phyloP scores from a whole-genome alignment of 92 coral and sea anemone species.

The Epizoanthus stellaris region DNA sequence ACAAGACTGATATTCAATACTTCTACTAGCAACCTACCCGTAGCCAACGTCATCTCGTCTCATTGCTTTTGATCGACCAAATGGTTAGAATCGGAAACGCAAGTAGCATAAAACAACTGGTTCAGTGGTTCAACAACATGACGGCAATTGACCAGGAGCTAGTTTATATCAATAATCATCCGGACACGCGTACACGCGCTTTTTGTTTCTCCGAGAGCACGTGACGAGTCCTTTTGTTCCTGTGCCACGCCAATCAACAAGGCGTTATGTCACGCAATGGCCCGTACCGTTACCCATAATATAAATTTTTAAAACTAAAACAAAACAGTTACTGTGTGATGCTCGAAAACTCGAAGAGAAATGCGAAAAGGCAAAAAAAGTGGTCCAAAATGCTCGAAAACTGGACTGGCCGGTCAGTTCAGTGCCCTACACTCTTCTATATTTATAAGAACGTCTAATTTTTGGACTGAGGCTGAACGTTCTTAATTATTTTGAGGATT shows the following conservation, averaged over 20 bases:
- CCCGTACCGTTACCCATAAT: too few relatives aligned
- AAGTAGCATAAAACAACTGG: not conserved
- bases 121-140: not conserved
- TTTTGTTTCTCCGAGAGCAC: constrained; percentile 17
- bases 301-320: too few relatives aligned
- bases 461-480: too few relatives aligned
- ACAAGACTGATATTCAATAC: not conserved
- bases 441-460: too few relatives aligned
- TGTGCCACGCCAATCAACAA: not conserved
- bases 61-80: not conserved
- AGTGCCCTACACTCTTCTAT: too few relatives aligned
- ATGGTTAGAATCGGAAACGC: not conserved
- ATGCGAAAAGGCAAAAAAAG: too few relatives aligned
- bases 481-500: too few relatives aligned
- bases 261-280: not conserved
- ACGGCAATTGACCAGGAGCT: not conserved
- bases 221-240: not conserved
- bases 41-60: not conserved
- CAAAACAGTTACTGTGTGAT: too few relatives aligned
- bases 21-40: not conserved
- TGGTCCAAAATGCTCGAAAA: too few relatives aligned
- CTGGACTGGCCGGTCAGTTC: too few relatives aligned
- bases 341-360: too few relatives aligned
- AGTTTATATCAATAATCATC: constrained; percentile 4
- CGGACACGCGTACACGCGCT: constrained; percentile 11